phyloP scores from a whole-genome alignment of 2,888 invertebrate species.

The Eilema griseolum region DNA sequence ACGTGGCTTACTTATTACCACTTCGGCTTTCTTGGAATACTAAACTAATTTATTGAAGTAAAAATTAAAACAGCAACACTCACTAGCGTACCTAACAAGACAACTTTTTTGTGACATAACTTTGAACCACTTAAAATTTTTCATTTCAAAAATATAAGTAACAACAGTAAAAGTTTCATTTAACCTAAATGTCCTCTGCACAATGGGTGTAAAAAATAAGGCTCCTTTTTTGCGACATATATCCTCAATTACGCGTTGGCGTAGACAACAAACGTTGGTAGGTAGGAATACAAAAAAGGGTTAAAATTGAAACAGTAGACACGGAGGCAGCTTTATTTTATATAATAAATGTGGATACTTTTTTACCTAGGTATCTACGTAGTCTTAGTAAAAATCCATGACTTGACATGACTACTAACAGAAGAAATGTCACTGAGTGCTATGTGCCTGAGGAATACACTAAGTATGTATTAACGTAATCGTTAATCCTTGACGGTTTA shows the following conservation, averaged over 20 bases:
- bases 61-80: too few species aligned
- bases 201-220: slow-evolving; percentile 36
- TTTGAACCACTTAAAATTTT: neutral
- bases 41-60: too few species aligned
- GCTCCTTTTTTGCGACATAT: slow-evolving; percentile 47
- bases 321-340: neutral
- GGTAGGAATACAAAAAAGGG: slow-evolving; percentile 43
- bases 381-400: neutral
- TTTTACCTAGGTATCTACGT: neutral
- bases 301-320: slow-evolving; percentile 29
- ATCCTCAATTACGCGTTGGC: slow-evolving; percentile 44
- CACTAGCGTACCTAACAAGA: too few species aligned
- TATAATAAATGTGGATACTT: neutral
- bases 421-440: neutral
- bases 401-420: neutral
- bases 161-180: slow-evolving; percentile 3
- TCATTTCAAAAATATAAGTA: neutral
- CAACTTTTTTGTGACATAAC: too few species aligned
- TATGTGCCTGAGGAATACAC: neutral
- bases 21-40: too few species aligned
- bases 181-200: slow-evolving; percentile 25
- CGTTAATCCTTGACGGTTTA: too few species aligned
- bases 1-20: too few species aligned
- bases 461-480: too few species aligned
- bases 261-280: slow-evolving; percentile 21